Conservation (phyloP, 2,113 vertebrate genomes). For the Equus quagga region DNA sequence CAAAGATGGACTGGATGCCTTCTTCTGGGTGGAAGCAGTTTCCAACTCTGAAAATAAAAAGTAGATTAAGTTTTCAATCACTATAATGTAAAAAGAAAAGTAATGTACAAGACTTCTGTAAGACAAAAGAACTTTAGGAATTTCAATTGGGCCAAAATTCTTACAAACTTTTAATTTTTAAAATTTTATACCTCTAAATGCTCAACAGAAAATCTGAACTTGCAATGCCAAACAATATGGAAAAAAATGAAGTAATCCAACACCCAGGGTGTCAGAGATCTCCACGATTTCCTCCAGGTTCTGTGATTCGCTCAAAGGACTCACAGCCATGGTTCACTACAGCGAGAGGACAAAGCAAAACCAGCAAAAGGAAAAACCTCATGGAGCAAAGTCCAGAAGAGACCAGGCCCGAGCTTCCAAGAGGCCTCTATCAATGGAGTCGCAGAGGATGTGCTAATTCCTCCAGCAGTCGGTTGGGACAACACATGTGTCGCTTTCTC, state of each 20-base stretch:
- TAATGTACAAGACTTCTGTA: background rate
- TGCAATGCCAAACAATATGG: background rate
- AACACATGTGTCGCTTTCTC: background rate
- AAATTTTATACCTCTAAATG: background rate
- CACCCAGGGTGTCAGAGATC: background rate
- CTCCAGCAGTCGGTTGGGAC: background rate
- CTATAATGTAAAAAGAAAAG: background rate
- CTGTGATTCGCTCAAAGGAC: background rate
- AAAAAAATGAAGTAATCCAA: background rate
- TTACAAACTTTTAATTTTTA: background rate
- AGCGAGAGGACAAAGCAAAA: background rate
- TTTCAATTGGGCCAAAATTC: slow-evolving; percentile 4
- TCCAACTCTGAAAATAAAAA: slow-evolving; percentile 87
- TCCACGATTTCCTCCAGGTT: background rate
- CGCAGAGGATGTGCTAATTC: background rate
- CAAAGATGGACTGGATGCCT: slow-evolving; percentile 78
- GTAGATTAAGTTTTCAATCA: slow-evolving; percentile 35
- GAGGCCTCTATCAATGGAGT: background rate
- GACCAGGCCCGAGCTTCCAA: background rate
- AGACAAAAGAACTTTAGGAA: slow-evolving; percentile 5
- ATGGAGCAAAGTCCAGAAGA: background rate
- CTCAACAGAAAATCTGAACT: background rate
- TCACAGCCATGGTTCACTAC: background rate
- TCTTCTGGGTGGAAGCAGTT: slow-evolving; percentile 87
- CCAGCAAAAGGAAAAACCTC: background rate